Percentiles rank a stretch among this genome's conserved stretches.
phyloP scores from a whole-genome alignment of 2,797 vertebrate species.

The Ambastaia sidthimunki region DNA sequence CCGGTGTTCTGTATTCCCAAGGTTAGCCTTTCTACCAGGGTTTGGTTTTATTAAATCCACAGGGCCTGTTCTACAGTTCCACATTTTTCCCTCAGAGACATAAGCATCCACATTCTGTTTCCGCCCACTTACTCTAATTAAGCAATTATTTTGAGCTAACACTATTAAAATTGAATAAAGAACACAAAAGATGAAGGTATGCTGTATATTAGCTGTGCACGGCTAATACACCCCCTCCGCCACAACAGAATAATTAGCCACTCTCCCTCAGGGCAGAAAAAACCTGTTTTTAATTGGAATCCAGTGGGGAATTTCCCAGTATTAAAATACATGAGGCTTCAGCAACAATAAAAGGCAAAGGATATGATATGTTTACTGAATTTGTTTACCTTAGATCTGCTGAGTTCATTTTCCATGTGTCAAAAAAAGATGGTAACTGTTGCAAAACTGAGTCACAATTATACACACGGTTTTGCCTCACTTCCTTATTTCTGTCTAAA shows the following conservation, averaged over 20 bases:
- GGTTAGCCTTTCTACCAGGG: conserved; percentile 62
- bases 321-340: conserved; percentile 81
- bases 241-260: conserved; percentile 82
- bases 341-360: conserved; percentile 65
- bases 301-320: conserved; percentile 78
- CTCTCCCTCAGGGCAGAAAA: conserved; percentile 76
- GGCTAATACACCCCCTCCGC: conserved; percentile 64
- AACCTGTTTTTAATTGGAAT: conserved; percentile 84
- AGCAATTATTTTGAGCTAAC: conserved; percentile 63
- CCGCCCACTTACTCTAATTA: conserved; percentile 61
- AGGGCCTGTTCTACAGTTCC: conserved; percentile 41
- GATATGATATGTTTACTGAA: conserved; percentile 59
- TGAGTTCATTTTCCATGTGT: conserved; percentile 68
- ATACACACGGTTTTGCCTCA: conserved; percentile 68
- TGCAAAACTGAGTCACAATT: conserved; percentile 71
- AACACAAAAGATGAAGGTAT: conserved; percentile 60
- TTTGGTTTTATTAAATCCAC: conserved; percentile 49
- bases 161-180: conserved; percentile 66
- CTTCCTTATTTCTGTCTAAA: conserved; percentile 76
- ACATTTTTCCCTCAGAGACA: conserved; percentile 37
- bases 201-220: conserved; percentile 56
- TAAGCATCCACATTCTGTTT: conserved; percentile 39
- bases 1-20: conserved; percentile 66
- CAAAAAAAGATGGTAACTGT: conserved; percentile 59
- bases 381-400: conserved; percentile 77